Conservation (phyloP, 2,113 vertebrate species). For the Parus major region DNA sequence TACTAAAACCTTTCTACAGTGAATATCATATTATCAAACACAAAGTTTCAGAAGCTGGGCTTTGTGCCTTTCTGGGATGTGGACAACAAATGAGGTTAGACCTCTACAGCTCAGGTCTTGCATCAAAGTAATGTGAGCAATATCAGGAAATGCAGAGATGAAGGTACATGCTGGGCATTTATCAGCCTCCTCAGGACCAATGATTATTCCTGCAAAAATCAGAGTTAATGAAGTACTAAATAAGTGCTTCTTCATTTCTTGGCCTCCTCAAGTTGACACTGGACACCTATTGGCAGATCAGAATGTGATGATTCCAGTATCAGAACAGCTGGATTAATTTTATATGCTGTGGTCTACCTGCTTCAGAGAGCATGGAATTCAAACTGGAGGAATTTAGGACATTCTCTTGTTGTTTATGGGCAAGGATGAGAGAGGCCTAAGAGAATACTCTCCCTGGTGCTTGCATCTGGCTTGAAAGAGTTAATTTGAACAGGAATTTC, state of each 20-base stretch:
- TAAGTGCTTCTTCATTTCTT: not conserved
- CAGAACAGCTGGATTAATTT: not conserved
- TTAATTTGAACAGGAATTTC: slow-evolving; percentile 13
- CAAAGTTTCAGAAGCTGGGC: not conserved
- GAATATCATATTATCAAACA: not conserved
- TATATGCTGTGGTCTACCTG: not conserved
- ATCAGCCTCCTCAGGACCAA: not conserved
- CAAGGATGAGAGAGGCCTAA: not conserved
- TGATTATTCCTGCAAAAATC: not conserved
- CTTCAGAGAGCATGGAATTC: not conserved
- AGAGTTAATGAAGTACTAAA: not conserved
- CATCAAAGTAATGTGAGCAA: not conserved
- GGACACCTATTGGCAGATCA: not conserved
- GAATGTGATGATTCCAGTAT: not conserved
- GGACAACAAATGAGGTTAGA: not conserved
- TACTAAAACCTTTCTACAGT: not conserved
- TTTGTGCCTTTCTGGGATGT: not conserved
- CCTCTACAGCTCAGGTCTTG: not conserved
- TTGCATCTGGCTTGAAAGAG: not conserved
- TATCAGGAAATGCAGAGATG: not conserved
- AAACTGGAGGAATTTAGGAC: not conserved
- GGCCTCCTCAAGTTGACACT: not conserved
- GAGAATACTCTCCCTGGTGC: not conserved
- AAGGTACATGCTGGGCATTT: not conserved
- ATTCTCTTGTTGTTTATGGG: not conserved